Percentiles rank a stretch among this genome's conserved stretches.
phyloP scores from a whole-genome alignment of 1,140 invertebrate species.

The Euwallacea similis region DNA sequence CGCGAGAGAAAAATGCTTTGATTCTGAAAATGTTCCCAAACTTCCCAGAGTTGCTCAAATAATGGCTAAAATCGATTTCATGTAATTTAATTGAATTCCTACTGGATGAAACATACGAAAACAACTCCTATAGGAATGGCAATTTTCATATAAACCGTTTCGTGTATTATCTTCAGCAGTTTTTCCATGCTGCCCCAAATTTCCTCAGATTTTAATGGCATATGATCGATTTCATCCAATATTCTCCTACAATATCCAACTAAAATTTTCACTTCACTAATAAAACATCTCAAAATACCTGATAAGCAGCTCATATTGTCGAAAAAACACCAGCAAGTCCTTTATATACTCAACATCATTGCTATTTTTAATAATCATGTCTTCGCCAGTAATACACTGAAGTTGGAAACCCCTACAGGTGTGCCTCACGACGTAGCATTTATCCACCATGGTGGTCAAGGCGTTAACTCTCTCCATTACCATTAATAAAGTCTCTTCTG shows the following conservation, averaged over 20 bases:
- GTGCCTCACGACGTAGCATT: conserved; percentile 46
- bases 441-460: conserved; percentile 62
- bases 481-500: conserved; percentile 58
- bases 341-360: conserved; percentile 57
- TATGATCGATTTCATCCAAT: conserved; percentile 58
- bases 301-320: conserved; percentile 65
- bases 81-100: neutral
- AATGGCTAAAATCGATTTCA: conserved; percentile 58
- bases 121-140: conserved; percentile 65
- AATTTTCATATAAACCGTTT: conserved; percentile 61
- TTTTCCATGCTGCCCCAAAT: conserved; percentile 55
- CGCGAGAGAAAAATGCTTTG: conserved; percentile 64
- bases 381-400: conserved; percentile 35
- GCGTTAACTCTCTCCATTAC: conserved; percentile 65
- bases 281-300: conserved; percentile 48
- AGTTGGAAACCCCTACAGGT: conserved; percentile 9
- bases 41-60: conserved; percentile 63
- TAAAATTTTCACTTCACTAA: conserved; percentile 14
- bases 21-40: conserved; percentile 66
- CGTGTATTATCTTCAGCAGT: conserved; percentile 59
- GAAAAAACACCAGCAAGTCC: conserved; percentile 59
- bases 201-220: conserved; percentile 55
- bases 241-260: conserved; percentile 57
- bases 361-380: conserved; percentile 40
- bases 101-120: conserved; percentile 59